Evolutionary conservation across 2,888 invertebrate species (phyloP).

Genomic region (Temnothorax unifasciatus): DNA sequence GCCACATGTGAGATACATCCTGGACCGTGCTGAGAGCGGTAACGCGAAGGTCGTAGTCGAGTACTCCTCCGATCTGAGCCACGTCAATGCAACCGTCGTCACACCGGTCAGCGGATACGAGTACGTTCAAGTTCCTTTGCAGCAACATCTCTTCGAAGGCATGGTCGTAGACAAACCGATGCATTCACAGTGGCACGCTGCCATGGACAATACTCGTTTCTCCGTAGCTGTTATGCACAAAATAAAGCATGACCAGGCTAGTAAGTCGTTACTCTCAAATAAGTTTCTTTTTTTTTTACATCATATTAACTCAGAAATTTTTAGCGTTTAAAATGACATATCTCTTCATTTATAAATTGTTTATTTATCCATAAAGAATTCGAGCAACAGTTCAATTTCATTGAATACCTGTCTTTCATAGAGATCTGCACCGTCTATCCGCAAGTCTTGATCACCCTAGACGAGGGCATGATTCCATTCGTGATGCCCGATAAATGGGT

Average conservation of each 20-base stretch:
- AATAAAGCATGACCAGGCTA: neutral
- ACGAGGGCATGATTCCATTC: conserved; percentile 72
- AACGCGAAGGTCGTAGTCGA: conserved; percentile 73
- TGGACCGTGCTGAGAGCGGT: conserved; percentile 73
- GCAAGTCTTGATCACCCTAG: conserved; percentile 72
- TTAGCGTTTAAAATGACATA: neutral
- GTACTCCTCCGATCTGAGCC: conserved; percentile 75
- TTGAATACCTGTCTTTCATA: conserved; percentile 66
- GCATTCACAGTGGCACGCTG: conserved; percentile 51
- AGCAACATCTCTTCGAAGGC: conserved; percentile 23
- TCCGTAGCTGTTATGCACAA: conserved; percentile 28
- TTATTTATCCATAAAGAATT: neutral
- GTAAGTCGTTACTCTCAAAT: conserved; percentile 48
- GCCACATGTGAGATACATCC: conserved; percentile 68
- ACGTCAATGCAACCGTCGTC: conserved; percentile 76
- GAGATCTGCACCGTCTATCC: conserved; percentile 80
- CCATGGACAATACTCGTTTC: conserved; percentile 66
- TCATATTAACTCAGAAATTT: neutral
- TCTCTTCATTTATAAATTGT: neutral
- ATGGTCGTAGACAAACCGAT: conserved; percentile 36
- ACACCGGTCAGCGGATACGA: conserved; percentile 77
- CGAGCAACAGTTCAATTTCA: neutral
- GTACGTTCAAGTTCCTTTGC: conserved; percentile 36
- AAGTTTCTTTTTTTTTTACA: neutral
- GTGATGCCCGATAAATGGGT: conserved; percentile 81